Evolutionary conservation across 2,797 vertebrate genomes (phyloP), one percentile per base, ranked within the genome.

Genomic region (Poeciliopsis paucimaculata): DNA sequence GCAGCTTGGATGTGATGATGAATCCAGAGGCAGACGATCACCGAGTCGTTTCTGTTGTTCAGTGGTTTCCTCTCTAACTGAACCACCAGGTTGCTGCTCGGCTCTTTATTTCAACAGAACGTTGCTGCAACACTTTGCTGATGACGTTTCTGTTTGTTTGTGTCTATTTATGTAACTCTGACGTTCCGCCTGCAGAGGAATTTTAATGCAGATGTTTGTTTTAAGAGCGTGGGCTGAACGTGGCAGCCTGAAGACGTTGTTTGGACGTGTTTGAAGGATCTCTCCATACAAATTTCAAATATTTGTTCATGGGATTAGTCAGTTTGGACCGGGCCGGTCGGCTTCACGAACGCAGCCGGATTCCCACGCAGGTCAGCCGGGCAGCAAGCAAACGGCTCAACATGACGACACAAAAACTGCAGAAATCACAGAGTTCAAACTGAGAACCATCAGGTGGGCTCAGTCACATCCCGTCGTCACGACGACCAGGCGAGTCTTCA

Each of bases 161-260:
- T 18, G 62, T 72, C 28, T 81, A n/a, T 72, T 41, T 51, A 36
- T 55, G 34, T 76, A 62, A 60, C 84, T 79, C 78, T 76, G 36
- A 46, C n/a, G 68, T 39, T 64, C 62, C 70, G 73, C 72, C 79
- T 82, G 74, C 2, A 0, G 12, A 83, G 66, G 82, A 66, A 71
- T 80, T 72, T 36, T 71, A 39, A 81, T 87, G 85, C 89, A 89
- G 84, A 89, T 85, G 75, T 81, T 87, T 84, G 73, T 76, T 57
- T 55, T 82, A 8, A 64, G 66, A 83, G 70, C 41, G 7, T 72
- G 77, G 43, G 77, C 62, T 66, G 43, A 89, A 84, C 87, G 31
- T 71, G 75, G 86, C 80, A 82, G 82, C 86, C 57, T 49, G 57
- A 78, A 70, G 85, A 79, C 66, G 71, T 79, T 87, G 87, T 91